Conservation (phyloP, 2,888 invertebrate species). For the Pharmacophagus antenor region DNA sequence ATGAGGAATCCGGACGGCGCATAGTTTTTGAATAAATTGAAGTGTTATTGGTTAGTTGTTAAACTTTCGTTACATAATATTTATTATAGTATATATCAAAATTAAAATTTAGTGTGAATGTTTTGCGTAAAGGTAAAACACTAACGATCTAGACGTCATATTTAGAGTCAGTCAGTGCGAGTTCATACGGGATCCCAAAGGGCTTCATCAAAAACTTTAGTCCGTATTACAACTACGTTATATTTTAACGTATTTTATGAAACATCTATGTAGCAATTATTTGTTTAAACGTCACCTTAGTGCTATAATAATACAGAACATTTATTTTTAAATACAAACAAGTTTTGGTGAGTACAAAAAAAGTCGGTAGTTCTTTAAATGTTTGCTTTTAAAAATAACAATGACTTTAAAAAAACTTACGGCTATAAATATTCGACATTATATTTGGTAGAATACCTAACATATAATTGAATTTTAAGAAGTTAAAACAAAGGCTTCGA, state of each 20-base stretch:
- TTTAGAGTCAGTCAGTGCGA: constrained; percentile 37
- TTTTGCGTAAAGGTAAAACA: constrained; percentile 26
- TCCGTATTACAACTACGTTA: constrained; percentile 19
- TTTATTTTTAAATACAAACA: neutral
- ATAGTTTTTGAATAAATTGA: too few relatives aligned
- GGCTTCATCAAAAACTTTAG: constrained; percentile 44
- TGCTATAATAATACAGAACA: neutral
- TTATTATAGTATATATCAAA: neutral
- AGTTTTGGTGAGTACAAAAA: neutral
- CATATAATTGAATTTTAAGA: constrained; percentile 44
- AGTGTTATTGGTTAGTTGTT: too few relatives aligned
- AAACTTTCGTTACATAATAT: neutral
- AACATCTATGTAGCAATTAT: neutral
- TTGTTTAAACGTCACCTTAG: neutral
- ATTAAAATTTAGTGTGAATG: neutral
- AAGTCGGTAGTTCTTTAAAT: too few relatives aligned
- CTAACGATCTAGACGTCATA: constrained; percentile 39
- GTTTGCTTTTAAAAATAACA: neutral
- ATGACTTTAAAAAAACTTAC: neutral
- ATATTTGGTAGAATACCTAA: constrained; percentile 40
- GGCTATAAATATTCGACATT: neutral
- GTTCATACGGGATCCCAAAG: constrained; percentile 43
- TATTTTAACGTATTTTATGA: constrained; percentile 11
- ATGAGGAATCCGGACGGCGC: too few relatives aligned
- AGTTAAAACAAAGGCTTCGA: constrained; percentile 55